Base-by-base conservation (phyloP, 2,113 vertebrate genomes). In the Pantherophis guttatus region DNA sequence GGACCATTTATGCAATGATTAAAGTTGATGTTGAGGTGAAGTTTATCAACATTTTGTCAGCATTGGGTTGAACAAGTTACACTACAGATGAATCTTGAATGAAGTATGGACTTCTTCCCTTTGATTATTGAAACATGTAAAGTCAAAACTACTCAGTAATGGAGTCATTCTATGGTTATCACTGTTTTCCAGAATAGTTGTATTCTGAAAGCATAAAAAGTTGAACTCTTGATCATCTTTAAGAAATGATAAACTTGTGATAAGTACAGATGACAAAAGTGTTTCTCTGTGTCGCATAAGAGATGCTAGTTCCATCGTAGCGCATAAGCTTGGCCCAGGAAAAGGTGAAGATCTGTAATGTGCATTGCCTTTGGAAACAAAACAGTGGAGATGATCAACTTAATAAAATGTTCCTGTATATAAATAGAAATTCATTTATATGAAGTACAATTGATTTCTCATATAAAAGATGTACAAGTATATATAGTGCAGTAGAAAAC, bases 311-410 rank as follows among this genome's bases (percentile, higher is more conserved):
- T 17, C 98, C 97, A 98, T 0, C 39, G 6, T 15, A 98, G 15
- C 0, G 57, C 88, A 95, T 98, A 98, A 10, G 8, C 23, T 85
- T 94, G 53, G 62, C 97, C 97, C 52, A 98, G 92, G 0, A 0
- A 0, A 89, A 98, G 95, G 1, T 92, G 86, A 44, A 97, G 95
- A 0, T 0, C 0, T 5, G 86, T 65, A 65, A 98, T 94, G 0
- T 2, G 90, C 91, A 97, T n/a, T 57, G 95, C 1, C 97, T 98
- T 94, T 0, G 48, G 24, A 87, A 65, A 50, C 29, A 95, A 86
- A 53, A 81, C 75, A 81, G 33, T 81, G 8, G 70, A 89, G 17
- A 3, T 50, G 15, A 91, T 39, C 0, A 0, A 88, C 53, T 0
- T 19, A 13, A 0, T 24, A 54, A 8, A 13, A 0, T 29, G 10